Percentiles rank a stretch among this genome's conserved stretches.
phyloP scores from a whole-genome alignment of 2,113 vertebrate genomes.

The Perca fluviatilis region DNA sequence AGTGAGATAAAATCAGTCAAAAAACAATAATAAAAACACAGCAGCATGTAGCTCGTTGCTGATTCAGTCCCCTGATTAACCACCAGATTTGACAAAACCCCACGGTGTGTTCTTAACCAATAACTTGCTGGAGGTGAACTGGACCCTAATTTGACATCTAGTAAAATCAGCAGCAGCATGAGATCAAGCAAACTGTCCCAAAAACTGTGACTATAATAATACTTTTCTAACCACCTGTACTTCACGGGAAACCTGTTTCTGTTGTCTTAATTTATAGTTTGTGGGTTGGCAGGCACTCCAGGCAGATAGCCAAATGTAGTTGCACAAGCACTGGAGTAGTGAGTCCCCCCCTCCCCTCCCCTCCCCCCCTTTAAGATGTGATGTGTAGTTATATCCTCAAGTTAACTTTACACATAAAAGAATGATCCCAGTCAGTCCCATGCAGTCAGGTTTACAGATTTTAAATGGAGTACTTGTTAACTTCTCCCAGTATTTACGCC shows the following conservation, averaged over 20 bases:
- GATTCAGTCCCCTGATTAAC: slow-evolving; percentile 14
- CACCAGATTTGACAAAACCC: background rate
- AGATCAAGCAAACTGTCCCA: background rate
- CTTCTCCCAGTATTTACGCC: background rate
- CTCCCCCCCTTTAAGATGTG: too few species aligned
- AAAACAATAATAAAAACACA: background rate
- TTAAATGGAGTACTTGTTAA: background rate
- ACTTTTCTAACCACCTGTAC: background rate
- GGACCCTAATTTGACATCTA: background rate
- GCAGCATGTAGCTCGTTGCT: background rate
- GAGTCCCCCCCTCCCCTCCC: too few species aligned
- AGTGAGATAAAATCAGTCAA: background rate
- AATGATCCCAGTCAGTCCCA: background rate
- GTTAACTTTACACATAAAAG: background rate
- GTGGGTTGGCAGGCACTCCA: too few species aligned
- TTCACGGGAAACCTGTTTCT: slow-evolving; percentile 1
- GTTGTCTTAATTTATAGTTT: too few species aligned
- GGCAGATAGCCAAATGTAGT: too few species aligned
- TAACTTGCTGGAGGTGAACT: background rate
- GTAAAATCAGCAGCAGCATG: background rate
- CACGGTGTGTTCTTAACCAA: background rate
- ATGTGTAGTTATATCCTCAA: background rate
- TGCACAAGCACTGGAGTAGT: too few species aligned
- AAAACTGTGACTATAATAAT: background rate
- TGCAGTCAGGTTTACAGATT: background rate